phyloP scores from a whole-genome alignment of 2,113 vertebrate genomes.

The Scortum barcoo region DNA sequence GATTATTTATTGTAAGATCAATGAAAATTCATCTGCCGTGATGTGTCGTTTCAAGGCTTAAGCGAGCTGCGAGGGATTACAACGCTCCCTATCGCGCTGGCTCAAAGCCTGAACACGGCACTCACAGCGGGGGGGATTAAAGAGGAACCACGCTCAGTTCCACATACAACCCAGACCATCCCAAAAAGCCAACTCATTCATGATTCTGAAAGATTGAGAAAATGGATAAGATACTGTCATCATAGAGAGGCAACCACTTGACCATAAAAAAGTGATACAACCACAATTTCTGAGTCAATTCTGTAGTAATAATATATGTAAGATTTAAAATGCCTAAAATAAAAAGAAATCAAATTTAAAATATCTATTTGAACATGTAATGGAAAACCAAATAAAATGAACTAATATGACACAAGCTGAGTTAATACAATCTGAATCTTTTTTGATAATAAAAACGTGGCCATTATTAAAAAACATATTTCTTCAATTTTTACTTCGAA shows the following conservation, averaged over 20 bases:
- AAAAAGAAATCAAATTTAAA: neutral
- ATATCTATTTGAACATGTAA: too few relatives aligned
- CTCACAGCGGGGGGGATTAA: neutral
- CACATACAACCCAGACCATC: neutral
- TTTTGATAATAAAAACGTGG: too few relatives aligned
- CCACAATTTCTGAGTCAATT: neutral
- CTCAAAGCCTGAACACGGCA: constrained; percentile 1
- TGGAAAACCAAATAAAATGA: too few relatives aligned
- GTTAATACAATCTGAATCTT: too few relatives aligned
- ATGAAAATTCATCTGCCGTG: constrained; percentile 29
- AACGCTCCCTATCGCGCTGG: neutral
- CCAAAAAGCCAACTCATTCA: neutral
- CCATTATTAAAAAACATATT: too few relatives aligned
- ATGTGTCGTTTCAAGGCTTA: constrained; percentile 35
- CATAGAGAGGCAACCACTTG: neutral
- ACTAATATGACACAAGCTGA: too few relatives aligned
- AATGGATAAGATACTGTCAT: neutral
- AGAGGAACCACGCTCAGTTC: neutral
- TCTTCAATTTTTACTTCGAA: too few relatives aligned
- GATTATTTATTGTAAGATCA: constrained; percentile 47
- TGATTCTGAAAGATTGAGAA: neutral
- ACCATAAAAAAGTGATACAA: neutral
- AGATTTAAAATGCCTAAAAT: neutral
- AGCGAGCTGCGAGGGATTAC: constrained; percentile 31
- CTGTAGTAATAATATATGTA: neutral